phyloP scores from a whole-genome alignment of 2,888 invertebrate species.

The Acleris sparsana region DNA sequence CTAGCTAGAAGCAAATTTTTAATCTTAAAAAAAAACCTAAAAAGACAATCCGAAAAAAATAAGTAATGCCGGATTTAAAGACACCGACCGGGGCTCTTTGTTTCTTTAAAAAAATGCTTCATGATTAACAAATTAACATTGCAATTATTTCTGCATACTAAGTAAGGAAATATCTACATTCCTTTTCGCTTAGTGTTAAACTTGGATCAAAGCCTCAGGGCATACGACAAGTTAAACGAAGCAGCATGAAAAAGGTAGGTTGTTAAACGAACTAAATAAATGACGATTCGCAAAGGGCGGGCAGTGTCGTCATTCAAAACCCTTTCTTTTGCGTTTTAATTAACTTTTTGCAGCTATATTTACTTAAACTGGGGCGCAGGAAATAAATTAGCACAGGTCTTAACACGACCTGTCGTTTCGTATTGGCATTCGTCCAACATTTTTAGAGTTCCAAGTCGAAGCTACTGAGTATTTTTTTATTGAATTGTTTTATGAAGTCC shows the following conservation, averaged over 20 bases:
- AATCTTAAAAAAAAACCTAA: no score
- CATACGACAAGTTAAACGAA: slow-evolving; percentile 51
- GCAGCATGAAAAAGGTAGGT: slow-evolving; percentile 67
- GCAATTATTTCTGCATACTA: neutral
- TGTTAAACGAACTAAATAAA: slow-evolving; percentile 61
- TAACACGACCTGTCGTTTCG: slow-evolving; percentile 27
- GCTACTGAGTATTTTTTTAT: slow-evolving; percentile 4
- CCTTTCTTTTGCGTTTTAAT: slow-evolving; percentile 67
- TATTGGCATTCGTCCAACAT: slow-evolving; percentile 28
- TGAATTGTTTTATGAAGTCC: slow-evolving; percentile 14
- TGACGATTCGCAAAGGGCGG: slow-evolving; percentile 71
- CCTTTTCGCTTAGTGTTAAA: neutral
- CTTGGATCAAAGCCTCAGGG: slow-evolving; percentile 39
- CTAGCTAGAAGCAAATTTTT: no score
- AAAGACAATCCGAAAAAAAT: no score
- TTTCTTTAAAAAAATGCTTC: no score
- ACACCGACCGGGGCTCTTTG: no score
- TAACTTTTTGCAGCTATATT: slow-evolving; percentile 64
- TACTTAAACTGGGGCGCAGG: slow-evolving; percentile 38
- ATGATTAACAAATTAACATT: no score
- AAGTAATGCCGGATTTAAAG: no score
- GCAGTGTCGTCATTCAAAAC: slow-evolving; percentile 69
- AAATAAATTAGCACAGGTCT: slow-evolving; percentile 37
- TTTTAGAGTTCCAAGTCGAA: slow-evolving; percentile 26
- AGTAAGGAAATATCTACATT: neutral